These are phyloP conservation scores for Pollenia griseotomentosa DNA, from an alignment of 2,888 invertebrate species.

Conservation along the genomic window DNA sequence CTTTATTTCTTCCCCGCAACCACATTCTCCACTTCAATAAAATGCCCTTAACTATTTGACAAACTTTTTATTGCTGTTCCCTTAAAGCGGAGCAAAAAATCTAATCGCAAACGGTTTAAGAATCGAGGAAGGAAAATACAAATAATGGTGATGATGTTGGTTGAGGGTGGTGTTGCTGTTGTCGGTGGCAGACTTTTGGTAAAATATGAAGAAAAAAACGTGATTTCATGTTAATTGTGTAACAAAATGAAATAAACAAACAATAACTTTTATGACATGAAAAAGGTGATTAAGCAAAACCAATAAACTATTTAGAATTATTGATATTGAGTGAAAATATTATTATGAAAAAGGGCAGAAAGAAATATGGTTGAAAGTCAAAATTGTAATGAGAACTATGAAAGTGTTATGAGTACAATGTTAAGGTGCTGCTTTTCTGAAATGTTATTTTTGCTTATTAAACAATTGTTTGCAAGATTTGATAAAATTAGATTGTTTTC, in stretches of 20 bases:
- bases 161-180: neutral
- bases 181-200: slow-evolving; percentile 12
- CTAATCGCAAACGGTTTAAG: slow-evolving; percentile 22
- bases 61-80: slow-evolving; percentile 35
- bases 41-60: slow-evolving; percentile 35
- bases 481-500: neutral
- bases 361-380: neutral
- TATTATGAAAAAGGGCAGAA: neutral
- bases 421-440: neutral
- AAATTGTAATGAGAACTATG: neutral
- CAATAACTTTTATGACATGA: slow-evolving; percentile 63
- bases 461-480: neutral
- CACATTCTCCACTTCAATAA: neutral
- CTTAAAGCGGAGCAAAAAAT: neutral
- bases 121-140: neutral
- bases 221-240: slow-evolving; percentile 80
- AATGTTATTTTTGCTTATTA: too few species aligned
- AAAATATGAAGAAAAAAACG: slow-evolving; percentile 73
- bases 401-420: neutral
- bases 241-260: slow-evolving; percentile 67
- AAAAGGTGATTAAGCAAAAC: slow-evolving; percentile 62
- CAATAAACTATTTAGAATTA: slow-evolving; percentile 35
- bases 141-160: neutral
- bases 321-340: slow-evolving; percentile 5
- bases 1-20: neutral